These are phyloP conservation scores for Drosophila santomea DNA, from an alignment of 1,140 invertebrate species.

Conservation along the genomic window DNA sequence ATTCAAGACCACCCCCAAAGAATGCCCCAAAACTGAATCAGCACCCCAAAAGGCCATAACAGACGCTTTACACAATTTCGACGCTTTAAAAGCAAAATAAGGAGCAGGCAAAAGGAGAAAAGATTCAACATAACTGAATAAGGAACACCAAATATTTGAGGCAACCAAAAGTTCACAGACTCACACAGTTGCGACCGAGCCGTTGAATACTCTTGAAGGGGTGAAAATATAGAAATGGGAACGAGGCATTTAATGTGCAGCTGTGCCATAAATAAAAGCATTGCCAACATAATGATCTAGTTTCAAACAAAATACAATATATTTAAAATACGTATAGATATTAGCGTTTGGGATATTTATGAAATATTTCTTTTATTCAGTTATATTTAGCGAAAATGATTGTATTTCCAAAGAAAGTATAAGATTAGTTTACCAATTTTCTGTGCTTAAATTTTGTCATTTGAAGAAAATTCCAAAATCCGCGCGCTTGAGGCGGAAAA, in stretches of 20 bases:
- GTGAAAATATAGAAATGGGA: not conserved
- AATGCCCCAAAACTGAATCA: slow-evolving; percentile 36
- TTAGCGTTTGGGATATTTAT: not conserved
- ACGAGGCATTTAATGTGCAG: not conserved
- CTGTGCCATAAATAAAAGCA: not conserved
- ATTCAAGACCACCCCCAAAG: slow-evolving; percentile 21
- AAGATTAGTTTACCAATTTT: not conserved
- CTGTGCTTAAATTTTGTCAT: not conserved
- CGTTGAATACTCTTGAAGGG: slow-evolving; percentile 9
- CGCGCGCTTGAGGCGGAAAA: not conserved
- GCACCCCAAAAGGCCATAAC: slow-evolving; percentile 53
- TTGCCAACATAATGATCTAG: too few relatives aligned
- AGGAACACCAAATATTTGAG: slow-evolving; percentile 19
- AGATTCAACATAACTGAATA: slow-evolving; percentile 16
- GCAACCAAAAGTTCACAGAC: not conserved
- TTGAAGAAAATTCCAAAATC: not conserved
- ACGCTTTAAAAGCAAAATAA: slow-evolving; percentile 50
- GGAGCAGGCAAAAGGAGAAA: not conserved
- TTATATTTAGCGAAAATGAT: too few relatives aligned
- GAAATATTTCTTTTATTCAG: not conserved
- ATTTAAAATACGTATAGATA: too few relatives aligned
- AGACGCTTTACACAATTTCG: slow-evolving; percentile 63
- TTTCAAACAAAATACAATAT: too few relatives aligned
- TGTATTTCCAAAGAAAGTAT: not conserved
- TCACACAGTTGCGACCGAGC: slow-evolving; percentile 6